These are phyloP conservation scores for Enteromius afrohamiltoni DNA, from an alignment of 2,797 vertebrate genomes.

Conservation along the genomic window DNA sequence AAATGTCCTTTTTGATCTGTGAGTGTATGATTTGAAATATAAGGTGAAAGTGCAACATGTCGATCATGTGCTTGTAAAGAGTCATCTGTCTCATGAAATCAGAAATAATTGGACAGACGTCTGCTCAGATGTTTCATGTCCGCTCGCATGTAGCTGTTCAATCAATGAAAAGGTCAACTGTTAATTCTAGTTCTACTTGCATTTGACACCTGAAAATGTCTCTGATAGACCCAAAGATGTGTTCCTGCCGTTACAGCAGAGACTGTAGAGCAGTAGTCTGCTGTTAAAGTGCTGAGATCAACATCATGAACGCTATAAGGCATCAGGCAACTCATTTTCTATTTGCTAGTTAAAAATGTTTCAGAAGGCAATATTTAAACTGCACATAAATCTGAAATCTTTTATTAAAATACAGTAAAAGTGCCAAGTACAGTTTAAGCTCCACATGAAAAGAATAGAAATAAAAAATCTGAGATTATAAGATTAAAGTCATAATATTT, in stretches of 20 bases:
- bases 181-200: not conserved
- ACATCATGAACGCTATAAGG: not conserved
- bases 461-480: not conserved
- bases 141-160: not conserved
- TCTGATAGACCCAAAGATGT: not conserved
- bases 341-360: not conserved
- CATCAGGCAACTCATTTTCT: not conserved
- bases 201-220: not conserved
- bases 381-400: not conserved
- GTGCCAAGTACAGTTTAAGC: not conserved
- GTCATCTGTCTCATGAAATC: conserved; percentile 12
- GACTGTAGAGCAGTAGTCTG: not conserved
- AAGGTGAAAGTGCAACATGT: not conserved
- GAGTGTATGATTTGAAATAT: not conserved
- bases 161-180: conserved; percentile 7
- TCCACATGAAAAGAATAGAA: not conserved
- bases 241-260: not conserved
- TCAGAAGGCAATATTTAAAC: not conserved
- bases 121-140: not conserved
- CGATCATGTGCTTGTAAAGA: not conserved
- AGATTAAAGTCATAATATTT: not conserved
- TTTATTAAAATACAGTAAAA: not conserved
- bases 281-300: not conserved
- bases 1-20: not conserved
- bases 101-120: not conserved